Percentiles rank a stretch among this genome's conserved stretches.
Evolutionary conservation across 2,888 invertebrate species (phyloP).

Genomic region (Macropis europaea): DNA sequence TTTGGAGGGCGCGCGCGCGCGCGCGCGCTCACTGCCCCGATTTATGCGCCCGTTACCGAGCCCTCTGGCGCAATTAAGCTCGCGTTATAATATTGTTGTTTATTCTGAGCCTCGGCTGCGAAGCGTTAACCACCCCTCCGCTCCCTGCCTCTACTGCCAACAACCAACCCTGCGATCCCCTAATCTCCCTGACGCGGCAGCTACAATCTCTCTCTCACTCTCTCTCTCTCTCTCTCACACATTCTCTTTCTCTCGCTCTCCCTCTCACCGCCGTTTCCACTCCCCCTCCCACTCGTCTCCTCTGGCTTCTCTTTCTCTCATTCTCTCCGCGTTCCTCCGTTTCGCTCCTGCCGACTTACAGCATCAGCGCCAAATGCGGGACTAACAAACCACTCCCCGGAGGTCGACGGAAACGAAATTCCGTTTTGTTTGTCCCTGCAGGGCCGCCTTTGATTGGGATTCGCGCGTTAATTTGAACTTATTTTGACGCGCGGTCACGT

Average conservation of each 20-base stretch:
- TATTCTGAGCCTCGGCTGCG: constrained; percentile 75
- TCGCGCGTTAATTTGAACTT: constrained; percentile 73
- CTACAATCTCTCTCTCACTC: constrained; percentile 52
- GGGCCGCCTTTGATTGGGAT: constrained; percentile 74
- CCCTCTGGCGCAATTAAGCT: constrained; percentile 79
- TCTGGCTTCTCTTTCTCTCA: not conserved
- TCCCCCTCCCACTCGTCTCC: constrained; percentile 13
- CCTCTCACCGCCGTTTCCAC: not conserved
- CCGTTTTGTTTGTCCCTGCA: constrained; percentile 62
- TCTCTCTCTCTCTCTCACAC: constrained; percentile 25
- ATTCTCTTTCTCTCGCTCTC: constrained; percentile 7
- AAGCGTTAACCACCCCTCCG: constrained; percentile 71
- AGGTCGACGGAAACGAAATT: constrained; percentile 59
- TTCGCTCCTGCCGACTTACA: constrained; percentile 57
- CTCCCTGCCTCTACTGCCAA: constrained; percentile 48
- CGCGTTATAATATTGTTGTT: constrained; percentile 79
- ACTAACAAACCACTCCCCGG: constrained; percentile 54
- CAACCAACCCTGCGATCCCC: constrained; percentile 55
- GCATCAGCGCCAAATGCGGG: constrained; percentile 57
- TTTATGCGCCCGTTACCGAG: constrained; percentile 77
- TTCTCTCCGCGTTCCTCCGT: constrained; percentile 16
- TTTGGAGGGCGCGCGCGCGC: constrained; percentile 62
- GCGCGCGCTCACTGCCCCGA: constrained; percentile 69
- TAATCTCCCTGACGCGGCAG: constrained; percentile 66
- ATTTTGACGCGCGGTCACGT: constrained; percentile 70